Evolutionary conservation across 2,888 invertebrate species (phyloP).

Genomic region (Caenorhabditis becei): DNA sequence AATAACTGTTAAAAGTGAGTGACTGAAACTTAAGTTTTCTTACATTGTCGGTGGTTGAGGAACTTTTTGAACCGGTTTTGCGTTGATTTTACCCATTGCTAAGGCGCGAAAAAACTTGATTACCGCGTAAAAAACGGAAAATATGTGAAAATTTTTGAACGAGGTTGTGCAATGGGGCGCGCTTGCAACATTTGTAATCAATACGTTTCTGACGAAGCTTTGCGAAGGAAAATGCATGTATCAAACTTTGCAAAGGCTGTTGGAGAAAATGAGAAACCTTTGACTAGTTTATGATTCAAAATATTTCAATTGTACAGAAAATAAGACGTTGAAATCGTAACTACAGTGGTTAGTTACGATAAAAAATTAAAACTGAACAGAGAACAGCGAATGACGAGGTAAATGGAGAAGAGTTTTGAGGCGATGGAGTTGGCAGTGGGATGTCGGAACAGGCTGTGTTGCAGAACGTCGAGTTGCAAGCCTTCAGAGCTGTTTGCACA

Average conservation of each 20-base stretch:
- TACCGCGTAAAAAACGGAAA: too few relatives aligned
- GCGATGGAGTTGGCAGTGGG: constrained; percentile 35
- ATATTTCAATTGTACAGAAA: constrained; percentile 2
- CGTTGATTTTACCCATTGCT: too few relatives aligned
- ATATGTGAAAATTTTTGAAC: too few relatives aligned
- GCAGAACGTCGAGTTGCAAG: constrained; percentile 63
- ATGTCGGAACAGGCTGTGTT: constrained; percentile 60
- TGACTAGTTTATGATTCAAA: too few relatives aligned
- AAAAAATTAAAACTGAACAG: neutral
- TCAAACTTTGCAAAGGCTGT: too few relatives aligned
- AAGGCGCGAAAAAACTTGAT: too few relatives aligned
- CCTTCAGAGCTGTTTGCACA: constrained; percentile 54
- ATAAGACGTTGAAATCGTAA: neutral
- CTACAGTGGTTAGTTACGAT: neutral
- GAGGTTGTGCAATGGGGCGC: constrained; percentile 4
- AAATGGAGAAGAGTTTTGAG: constrained; percentile 23
- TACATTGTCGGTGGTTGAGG: too few relatives aligned
- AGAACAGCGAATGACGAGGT: neutral
- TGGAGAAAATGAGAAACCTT: too few relatives aligned
- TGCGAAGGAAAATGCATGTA: too few relatives aligned
- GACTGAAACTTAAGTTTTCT: too few relatives aligned
- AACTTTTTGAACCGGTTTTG: too few relatives aligned
- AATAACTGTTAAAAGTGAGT: too few relatives aligned
- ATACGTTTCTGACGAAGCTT: constrained; percentile 1
- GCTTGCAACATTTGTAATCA: neutral